Evolutionary conservation across 2,888 invertebrate species (phyloP), one percentile per base, ranked within the genome.

Genomic region (Stomorhina lunata): DNA sequence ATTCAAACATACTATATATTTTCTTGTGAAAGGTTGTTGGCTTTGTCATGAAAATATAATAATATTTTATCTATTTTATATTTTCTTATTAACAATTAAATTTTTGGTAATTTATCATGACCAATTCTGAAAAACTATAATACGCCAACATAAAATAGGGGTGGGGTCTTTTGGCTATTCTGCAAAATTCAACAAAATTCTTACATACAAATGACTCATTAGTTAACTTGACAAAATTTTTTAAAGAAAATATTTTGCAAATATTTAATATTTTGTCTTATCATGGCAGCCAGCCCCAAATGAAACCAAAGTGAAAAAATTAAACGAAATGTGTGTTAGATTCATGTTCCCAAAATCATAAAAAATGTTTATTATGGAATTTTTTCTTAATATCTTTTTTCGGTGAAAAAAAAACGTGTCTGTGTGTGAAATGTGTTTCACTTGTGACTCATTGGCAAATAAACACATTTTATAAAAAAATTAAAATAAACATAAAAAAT

Each of bases 31-130:
- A 73, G 80, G 73, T 75, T 80, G 63, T 80, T 80, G 80, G 61
- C 80, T 43, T 80, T 71, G 69, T 69, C 68, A 69, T 43, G 27
- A 68, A 69, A 63, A 55, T 29, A 69, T n/a, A n/a, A n/a, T n/a
- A n/a, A n/a, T n/a, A n/a, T n/a, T 63, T 63, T 73, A 55, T 65
- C 65, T 10, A 32, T 40, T 50, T 59, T 50, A 53, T 57, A 12
- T 40, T 61, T 50, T 63, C 29, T 37, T 25, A 65, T 57, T 20
- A 57, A 40, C 40, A 65, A 75, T 75, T 65, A 61, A 73, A 63
- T 29, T 55, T 65, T 61, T 63, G 12, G 37, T 25, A 80, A 68
- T 72, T 40, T 53, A 10, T 80, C 69, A 57, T 45, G 59, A 27
- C 10, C 45, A 63, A 71, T 71, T 71, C 25, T 6, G 4, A 17